A percentile compares a stretch with the other conserved stretches of the same genome.
Conservation (phyloP, 2,888 invertebrate species). For the Aporophyla nigra region DNA sequence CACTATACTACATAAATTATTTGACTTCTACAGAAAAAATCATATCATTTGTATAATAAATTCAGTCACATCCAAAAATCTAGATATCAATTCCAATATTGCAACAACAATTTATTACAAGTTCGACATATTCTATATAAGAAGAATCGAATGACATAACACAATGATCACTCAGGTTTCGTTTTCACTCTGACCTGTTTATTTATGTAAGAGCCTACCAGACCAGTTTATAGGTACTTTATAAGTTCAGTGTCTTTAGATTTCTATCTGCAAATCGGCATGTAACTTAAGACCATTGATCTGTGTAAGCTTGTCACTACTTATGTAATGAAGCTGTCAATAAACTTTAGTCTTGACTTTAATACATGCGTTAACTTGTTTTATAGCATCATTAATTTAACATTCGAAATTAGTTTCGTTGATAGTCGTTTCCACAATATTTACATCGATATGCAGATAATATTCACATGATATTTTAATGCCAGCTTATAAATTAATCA, state of each 20-base stretch:
- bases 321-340: slow-evolving; percentile 31
- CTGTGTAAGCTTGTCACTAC: slow-evolving; percentile 33
- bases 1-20: not conserved
- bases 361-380: not conserved
- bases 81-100: not conserved
- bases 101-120: not conserved
- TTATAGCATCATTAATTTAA: slow-evolving; percentile 6
- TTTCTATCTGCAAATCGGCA: slow-evolving; percentile 49
- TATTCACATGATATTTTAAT: not conserved
- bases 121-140: slow-evolving; percentile 11
- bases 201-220: slow-evolving; percentile 60
- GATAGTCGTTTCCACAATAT: not conserved
- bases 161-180: slow-evolving; percentile 42
- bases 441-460: slow-evolving; percentile 1
- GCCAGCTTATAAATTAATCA: not conserved
- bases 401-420: not conserved
- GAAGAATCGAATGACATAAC: slow-evolving; percentile 53
- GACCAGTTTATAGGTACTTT: slow-evolving; percentile 57
- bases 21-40: not conserved
- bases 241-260: slow-evolving; percentile 61
- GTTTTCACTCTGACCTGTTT: slow-evolving; percentile 62
- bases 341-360: slow-evolving; percentile 12
- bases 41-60: slow-evolving; percentile 1
- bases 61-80: not conserved
- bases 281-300: slow-evolving; percentile 48